These are phyloP conservation scores for Xestoiulus laeticollis DNA, from an alignment of 2,888 invertebrate species.

Conservation along the genomic window DNA sequence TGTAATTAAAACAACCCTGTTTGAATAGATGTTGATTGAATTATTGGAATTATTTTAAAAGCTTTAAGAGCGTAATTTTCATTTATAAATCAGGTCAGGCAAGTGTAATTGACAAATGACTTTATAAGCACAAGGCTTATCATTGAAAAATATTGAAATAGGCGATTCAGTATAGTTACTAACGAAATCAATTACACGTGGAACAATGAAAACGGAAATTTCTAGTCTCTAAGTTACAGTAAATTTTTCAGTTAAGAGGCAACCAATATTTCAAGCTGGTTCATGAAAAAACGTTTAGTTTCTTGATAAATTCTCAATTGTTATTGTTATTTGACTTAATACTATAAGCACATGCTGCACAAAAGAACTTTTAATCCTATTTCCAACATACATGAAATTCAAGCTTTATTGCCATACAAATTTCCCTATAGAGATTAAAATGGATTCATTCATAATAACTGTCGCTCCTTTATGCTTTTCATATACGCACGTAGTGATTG, in stretches of 20 bases:
- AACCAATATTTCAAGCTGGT: not conserved
- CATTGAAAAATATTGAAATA: constrained; percentile 10
- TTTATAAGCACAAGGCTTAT: not conserved
- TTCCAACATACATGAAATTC: not conserved
- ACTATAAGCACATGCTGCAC: not conserved
- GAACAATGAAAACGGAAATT: not conserved
- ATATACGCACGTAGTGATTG: not conserved
- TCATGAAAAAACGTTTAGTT: not conserved
- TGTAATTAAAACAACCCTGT: not conserved
- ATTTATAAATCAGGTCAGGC: not conserved
- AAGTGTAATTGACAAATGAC: not conserved
- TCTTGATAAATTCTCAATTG: not conserved
- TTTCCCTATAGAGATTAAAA: not conserved
- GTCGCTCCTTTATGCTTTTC: not conserved
- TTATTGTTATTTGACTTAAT: not conserved
- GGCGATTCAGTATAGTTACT: not conserved
- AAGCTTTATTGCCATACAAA: no score
- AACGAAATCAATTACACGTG: not conserved
- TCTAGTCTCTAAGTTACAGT: not conserved
- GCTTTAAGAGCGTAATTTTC: not conserved
- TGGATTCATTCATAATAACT: not conserved
- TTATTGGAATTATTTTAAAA: not conserved
- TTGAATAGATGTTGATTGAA: not conserved
- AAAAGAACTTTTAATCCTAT: constrained; percentile 2
- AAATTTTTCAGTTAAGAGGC: not conserved